Percentiles rank a stretch among this genome's conserved stretches.
These are phyloP conservation scores for Trichogramma evanescens DNA, from an alignment of 2,888 invertebrate species.

Conservation along the genomic window DNA sequence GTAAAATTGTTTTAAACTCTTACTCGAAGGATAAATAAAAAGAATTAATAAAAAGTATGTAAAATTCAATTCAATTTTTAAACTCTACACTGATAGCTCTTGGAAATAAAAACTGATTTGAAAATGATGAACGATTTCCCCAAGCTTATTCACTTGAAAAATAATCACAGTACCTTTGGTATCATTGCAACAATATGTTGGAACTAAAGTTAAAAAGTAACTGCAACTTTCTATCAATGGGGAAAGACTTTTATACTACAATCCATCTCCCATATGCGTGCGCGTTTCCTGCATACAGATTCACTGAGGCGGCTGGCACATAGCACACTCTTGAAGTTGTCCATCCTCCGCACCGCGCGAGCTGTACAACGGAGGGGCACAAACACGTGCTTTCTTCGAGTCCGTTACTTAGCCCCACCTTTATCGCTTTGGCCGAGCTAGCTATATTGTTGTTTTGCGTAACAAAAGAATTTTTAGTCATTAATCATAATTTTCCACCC, in stretches of 20 bases:
- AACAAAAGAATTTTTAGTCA: too few relatives aligned
- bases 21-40: too few relatives aligned
- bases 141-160: too few relatives aligned
- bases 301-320: constrained; percentile 17
- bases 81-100: too few relatives aligned
- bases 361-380: constrained; percentile 13
- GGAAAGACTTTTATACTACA: constrained; percentile 40
- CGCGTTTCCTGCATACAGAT: constrained; percentile 19
- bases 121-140: background rate
- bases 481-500: too few relatives aligned
- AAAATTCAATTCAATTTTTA: too few relatives aligned
- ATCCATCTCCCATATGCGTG: constrained; percentile 19
- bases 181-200: constrained; percentile 36
- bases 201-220: constrained; percentile 37
- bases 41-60: too few relatives aligned
- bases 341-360: constrained; percentile 21
- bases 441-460: too few relatives aligned
- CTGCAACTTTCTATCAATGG: constrained; percentile 39
- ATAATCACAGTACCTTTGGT: constrained; percentile 34
- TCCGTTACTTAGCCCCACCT: too few relatives aligned
- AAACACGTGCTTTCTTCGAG: background rate
- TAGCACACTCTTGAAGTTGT: constrained; percentile 11
- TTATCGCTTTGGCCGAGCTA: too few relatives aligned
- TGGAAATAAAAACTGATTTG: too few relatives aligned
- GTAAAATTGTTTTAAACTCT: too few relatives aligned